These are phyloP conservation scores for Heliconius hermathena DNA, from an alignment of 1,140 invertebrate genomes.

Conservation along the genomic window DNA sequence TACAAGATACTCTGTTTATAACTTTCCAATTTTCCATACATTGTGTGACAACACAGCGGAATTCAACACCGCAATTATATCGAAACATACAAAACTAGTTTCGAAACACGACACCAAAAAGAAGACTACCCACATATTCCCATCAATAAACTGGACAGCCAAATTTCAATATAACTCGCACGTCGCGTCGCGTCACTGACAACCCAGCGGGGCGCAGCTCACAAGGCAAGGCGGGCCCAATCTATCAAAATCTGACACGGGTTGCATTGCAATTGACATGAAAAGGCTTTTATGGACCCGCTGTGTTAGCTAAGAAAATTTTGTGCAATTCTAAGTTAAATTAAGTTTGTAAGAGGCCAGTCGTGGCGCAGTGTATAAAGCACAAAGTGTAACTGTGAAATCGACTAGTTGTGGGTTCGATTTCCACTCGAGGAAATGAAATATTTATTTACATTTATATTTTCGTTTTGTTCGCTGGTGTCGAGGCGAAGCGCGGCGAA, in stretches of 20 bases:
- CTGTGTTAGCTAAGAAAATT: slow-evolving; percentile 16
- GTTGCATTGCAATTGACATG: slow-evolving; percentile 62
- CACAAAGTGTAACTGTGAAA: no score
- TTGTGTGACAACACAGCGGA: no score
- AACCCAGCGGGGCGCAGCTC: slow-evolving; percentile 51
- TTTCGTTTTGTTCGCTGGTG: no score
- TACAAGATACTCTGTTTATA: no score
- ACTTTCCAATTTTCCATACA: no score
- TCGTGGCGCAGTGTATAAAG: no score
- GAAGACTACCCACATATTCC: neutral
- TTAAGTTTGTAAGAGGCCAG: neutral
- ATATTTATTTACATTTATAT: no score
- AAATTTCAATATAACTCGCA: slow-evolving; percentile 43
- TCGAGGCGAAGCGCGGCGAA: no score
- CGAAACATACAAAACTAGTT: no score
- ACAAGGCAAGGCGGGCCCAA: slow-evolving; percentile 61
- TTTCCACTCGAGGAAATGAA: no score
- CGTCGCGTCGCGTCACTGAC: slow-evolving; percentile 46
- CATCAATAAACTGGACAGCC: slow-evolving; percentile 25
- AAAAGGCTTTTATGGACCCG: slow-evolving; percentile 63
- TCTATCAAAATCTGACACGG: slow-evolving; percentile 76
- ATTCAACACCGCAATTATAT: neutral
- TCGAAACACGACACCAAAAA: no score
- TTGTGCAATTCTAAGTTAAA: slow-evolving; percentile 20
- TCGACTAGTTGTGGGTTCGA: no score